These are phyloP conservation scores for Drosophila mauritiana DNA, from an alignment of 1,140 invertebrate genomes.

Conservation along the genomic window DNA sequence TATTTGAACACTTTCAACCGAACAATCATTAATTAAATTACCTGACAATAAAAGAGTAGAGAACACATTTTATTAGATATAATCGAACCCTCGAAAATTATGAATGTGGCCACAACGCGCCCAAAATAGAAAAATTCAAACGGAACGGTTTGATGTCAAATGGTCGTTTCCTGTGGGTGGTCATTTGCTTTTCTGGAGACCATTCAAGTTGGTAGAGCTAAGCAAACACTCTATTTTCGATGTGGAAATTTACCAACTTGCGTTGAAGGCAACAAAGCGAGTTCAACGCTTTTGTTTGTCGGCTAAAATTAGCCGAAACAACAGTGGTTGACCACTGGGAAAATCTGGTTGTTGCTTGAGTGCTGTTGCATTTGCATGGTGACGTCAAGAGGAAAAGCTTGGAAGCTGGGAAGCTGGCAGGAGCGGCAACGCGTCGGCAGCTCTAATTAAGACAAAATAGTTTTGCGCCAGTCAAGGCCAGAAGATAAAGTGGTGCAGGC, in stretches of 20 bases:
- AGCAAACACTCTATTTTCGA: conserved; percentile 55
- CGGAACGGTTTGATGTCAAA: conserved; percentile 10
- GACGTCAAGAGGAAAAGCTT: conserved; percentile 57
- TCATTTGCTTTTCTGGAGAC: conserved; percentile 14
- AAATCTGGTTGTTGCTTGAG: conserved; percentile 17
- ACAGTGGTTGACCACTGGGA: conserved; percentile 27
- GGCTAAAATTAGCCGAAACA: conserved; percentile 41
- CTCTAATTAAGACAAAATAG: conserved; percentile 71
- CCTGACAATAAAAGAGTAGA: conserved; percentile 68
- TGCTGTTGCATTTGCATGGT: conserved; percentile 40
- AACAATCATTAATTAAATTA: conserved; percentile 75
- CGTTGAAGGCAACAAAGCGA: conserved; percentile 25
- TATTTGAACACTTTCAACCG: conserved; percentile 44
- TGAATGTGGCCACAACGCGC: conserved; percentile 30
- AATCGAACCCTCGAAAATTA: conserved; percentile 1
- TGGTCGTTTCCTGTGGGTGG: conserved; percentile 43
- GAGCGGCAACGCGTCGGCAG: conserved; percentile 5
- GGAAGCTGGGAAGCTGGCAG: background rate
- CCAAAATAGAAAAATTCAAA: background rate
- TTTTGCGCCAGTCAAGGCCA: conserved; percentile 31
- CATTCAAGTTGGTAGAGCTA: conserved; percentile 36
- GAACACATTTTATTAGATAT: conserved; percentile 11
- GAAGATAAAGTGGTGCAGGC: conserved; percentile 23
- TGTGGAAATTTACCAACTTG: conserved; percentile 36
- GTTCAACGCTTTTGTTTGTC: conserved; percentile 51